phyloP scores from a whole-genome alignment of 2,888 invertebrate genomes.

The Thumatha senex region DNA sequence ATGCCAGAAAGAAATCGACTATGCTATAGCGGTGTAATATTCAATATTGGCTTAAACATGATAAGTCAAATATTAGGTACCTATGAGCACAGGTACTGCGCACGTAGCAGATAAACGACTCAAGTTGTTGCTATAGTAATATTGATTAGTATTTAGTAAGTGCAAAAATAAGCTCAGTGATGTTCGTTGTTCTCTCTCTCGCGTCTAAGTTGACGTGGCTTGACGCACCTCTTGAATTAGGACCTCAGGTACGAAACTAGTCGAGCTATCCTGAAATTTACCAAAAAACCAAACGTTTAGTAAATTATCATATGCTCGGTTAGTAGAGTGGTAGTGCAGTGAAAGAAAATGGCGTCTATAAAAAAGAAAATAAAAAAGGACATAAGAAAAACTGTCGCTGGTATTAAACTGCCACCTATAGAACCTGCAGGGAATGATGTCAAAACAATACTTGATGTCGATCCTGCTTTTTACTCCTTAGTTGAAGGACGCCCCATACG shows the following conservation, averaged over 20 bases:
- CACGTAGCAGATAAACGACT: too few species aligned
- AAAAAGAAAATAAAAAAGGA: constrained; percentile 53
- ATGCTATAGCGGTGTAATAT: too few species aligned
- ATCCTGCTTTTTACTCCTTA: constrained; percentile 85
- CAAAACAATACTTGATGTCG: constrained; percentile 84
- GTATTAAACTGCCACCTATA: constrained; percentile 70
- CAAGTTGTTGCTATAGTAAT: constrained; percentile 58
- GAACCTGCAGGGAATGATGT: constrained; percentile 49
- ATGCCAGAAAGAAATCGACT: too few species aligned
- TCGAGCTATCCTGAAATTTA: too few species aligned
- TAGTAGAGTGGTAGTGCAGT: background rate
- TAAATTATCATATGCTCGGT: too few species aligned
- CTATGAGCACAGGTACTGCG: too few species aligned
- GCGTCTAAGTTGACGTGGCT: too few species aligned
- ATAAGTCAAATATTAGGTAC: background rate
- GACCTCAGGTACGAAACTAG: too few species aligned
- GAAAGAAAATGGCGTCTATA: constrained; percentile 23
- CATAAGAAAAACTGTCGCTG: constrained; percentile 54
- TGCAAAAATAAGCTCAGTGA: too few species aligned
- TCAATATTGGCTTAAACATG: background rate
- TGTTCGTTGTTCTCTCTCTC: too few species aligned
- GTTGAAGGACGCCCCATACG: constrained; percentile 84
- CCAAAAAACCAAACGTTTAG: too few species aligned
- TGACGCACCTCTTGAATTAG: too few species aligned
- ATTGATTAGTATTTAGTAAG: constrained; percentile 43